Conservation (phyloP, 1,140 invertebrate species). For the Bombus confusus region DNA sequence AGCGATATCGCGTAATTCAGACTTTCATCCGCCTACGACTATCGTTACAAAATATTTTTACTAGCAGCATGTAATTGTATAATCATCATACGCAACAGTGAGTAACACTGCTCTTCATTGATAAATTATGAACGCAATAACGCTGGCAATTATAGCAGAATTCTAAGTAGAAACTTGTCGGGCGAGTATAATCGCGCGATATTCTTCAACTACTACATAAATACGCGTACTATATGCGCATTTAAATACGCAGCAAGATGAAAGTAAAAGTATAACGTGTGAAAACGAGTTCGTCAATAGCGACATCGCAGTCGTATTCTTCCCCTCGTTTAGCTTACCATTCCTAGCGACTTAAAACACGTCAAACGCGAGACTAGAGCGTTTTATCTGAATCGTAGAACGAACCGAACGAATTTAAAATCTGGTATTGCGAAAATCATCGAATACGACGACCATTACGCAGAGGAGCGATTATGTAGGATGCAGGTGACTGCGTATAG, state of each 20-base stretch:
- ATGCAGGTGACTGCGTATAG: neutral
- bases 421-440: slow-evolving; percentile 41
- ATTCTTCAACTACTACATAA: neutral
- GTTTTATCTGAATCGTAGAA: neutral
- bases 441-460: neutral
- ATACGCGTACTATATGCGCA: neutral
- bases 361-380: neutral
- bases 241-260: neutral
- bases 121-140: neutral
- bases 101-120: neutral
- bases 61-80: neutral
- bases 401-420: neutral
- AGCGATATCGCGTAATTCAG: too few species aligned
- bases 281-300: neutral
- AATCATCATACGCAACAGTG: too few species aligned
- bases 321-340: neutral
- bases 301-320: neutral
- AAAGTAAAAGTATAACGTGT: slow-evolving; percentile 1
- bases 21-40: too few species aligned
- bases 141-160: neutral
- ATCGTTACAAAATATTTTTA: too few species aligned
- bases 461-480: neutral
- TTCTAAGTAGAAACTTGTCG: neutral
- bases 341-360: neutral
- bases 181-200: neutral